These are phyloP conservation scores for Peromyscus eremicus DNA, from an alignment of 2,797 vertebrate genomes.

Conservation along the genomic window DNA sequence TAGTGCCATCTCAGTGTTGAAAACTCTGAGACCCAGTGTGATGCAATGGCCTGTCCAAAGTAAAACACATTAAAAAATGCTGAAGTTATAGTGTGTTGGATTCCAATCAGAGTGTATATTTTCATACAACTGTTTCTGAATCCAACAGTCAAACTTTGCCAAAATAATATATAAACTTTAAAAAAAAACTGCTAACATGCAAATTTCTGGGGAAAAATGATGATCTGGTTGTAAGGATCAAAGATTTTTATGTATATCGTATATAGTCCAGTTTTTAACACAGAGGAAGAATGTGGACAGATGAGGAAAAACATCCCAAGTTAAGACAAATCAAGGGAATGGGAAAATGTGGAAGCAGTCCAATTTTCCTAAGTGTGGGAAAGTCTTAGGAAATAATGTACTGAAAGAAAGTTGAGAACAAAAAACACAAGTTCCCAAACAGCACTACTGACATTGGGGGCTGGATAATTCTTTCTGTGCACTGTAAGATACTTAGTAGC, in stretches of 20 bases:
- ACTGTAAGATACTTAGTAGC: not conserved
- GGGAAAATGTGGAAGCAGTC: constrained; percentile 27
- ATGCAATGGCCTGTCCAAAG: constrained; percentile 10
- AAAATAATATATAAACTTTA: constrained; percentile 42
- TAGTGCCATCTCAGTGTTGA: constrained; percentile 45
- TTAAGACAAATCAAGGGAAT: constrained; percentile 56
- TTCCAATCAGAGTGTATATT: constrained; percentile 2
- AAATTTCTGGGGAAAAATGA: constrained; percentile 44
- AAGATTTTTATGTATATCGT: constrained; percentile 21
- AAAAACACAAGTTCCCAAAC: constrained; percentile 11
- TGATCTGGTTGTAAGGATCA: constrained; percentile 45
- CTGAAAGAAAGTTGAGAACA: constrained; percentile 50
- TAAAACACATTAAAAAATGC: not conserved
- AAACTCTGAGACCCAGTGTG: constrained; percentile 26
- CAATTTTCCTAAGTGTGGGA: constrained; percentile 35
- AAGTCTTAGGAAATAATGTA: constrained; percentile 42
- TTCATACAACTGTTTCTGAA: constrained; percentile 58
- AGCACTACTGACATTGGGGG: not conserved
- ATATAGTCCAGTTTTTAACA: constrained; percentile 46
- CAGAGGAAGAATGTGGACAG: constrained; percentile 25
- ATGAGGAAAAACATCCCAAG: constrained; percentile 52
- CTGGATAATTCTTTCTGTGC: not conserved
- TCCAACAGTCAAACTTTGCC: constrained; percentile 28
- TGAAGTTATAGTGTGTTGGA: not conserved
- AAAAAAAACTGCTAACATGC: not conserved